These are phyloP conservation scores for Sinopyrophorus schimmeli DNA, from an alignment of 2,888 invertebrate species.

Conservation along the genomic window DNA sequence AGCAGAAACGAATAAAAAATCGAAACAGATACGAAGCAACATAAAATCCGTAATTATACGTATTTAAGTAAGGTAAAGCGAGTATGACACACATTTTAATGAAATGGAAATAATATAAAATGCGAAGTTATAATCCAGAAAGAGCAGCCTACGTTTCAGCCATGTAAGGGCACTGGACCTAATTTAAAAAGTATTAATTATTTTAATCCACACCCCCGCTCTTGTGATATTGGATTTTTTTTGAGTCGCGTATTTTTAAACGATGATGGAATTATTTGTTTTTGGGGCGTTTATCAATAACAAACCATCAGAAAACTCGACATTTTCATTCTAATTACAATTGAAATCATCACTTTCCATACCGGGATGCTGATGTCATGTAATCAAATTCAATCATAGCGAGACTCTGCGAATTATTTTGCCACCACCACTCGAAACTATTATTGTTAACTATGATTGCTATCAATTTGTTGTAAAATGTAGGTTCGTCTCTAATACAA, in stretches of 20 bases:
- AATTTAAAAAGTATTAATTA: slow-evolving; percentile 27
- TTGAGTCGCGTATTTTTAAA: slow-evolving; percentile 14
- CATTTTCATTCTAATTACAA: slow-evolving; percentile 26
- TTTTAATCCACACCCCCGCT: slow-evolving; percentile 26
- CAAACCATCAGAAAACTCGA: slow-evolving; percentile 12
- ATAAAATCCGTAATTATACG: slow-evolving; percentile 13
- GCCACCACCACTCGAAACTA: slow-evolving; percentile 21
- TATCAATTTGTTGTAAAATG: slow-evolving; percentile 11
- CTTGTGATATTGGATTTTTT: neutral
- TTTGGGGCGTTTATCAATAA: slow-evolving; percentile 10
- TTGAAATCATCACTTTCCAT: slow-evolving; percentile 35
- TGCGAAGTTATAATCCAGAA: slow-evolving; percentile 26
- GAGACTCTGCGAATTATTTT: slow-evolving; percentile 23
- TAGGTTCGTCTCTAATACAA: slow-evolving; percentile 3
- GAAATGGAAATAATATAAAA: slow-evolving; percentile 26
- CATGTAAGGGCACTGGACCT: slow-evolving; percentile 20
- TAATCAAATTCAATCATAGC: slow-evolving; percentile 33
- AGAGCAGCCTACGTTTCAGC: slow-evolving; percentile 23
- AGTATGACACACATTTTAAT: slow-evolving; percentile 26
- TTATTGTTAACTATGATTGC: slow-evolving; percentile 23
- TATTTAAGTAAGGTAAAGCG: slow-evolving; percentile 18
- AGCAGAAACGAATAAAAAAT: too few species aligned
- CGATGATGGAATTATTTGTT: slow-evolving; percentile 10
- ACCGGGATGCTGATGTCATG: slow-evolving; percentile 35
- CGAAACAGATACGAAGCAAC: too few species aligned